Evolutionary conservation across 2,797 vertebrate species (phyloP).

Genomic region (Malacoctenus gilli): DNA sequence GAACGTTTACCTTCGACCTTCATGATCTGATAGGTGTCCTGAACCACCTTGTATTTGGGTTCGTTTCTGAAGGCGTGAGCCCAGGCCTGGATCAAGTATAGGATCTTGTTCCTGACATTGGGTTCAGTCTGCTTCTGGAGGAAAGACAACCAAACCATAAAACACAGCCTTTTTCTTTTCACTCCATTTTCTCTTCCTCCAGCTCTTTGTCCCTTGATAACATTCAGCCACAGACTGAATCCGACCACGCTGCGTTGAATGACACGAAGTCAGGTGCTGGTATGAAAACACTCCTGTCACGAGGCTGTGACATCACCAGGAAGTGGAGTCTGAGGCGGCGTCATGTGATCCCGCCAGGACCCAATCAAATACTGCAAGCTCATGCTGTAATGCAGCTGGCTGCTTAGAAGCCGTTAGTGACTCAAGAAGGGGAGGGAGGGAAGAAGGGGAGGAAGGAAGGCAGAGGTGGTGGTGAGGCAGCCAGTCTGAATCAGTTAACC

Average conservation of each 20-base stretch:
- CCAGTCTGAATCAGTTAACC: not conserved
- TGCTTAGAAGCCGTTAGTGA: too few relatives aligned
- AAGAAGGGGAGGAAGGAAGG: not conserved
- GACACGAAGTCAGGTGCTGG: conserved; percentile 21
- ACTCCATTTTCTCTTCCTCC: not conserved
- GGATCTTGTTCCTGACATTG: conserved; percentile 94
- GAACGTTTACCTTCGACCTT: conserved; percentile 92
- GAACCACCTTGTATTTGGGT: conserved; percentile 98
- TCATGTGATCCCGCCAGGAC: conserved; percentile 49
- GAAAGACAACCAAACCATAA: conserved; percentile 25
- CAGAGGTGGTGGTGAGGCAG: not conserved
- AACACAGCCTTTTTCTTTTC: not conserved
- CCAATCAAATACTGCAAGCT: conserved; percentile 61
- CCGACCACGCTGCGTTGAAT: conserved; percentile 1
- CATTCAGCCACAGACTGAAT: conserved; percentile 8
- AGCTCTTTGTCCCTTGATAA: not conserved
- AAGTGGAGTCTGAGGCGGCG: conserved; percentile 60
- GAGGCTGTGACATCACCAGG: conserved; percentile 75
- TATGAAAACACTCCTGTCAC: conserved; percentile 61
- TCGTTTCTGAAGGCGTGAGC: conserved; percentile 97
- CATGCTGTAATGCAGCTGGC: conserved; percentile 22
- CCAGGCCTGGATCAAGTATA: conserved; percentile 98
- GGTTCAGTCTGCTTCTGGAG: conserved; percentile 90
- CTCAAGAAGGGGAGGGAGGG: too few relatives aligned
- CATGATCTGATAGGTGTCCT: conserved; percentile 99